Percentiles rank a stretch among this genome's conserved stretches.
These are phyloP conservation scores for Allophyes oxyacanthae DNA, from an alignment of 2,888 invertebrate species.

Conservation along the genomic window DNA sequence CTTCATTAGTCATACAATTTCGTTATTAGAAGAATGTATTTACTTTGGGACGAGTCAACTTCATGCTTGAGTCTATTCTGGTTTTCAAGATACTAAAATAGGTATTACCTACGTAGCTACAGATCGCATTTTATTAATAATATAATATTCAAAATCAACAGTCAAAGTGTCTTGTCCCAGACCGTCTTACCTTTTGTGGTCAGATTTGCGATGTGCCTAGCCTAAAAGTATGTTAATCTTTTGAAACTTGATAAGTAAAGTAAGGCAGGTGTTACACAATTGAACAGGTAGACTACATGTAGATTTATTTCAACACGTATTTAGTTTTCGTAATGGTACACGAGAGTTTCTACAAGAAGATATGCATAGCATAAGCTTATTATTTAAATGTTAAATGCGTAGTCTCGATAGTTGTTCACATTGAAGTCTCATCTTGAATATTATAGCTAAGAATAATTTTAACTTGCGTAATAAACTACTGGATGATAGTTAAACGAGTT, in stretches of 20 bases:
- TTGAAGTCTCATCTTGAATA: slow-evolving; percentile 58
- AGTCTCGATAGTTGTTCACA: slow-evolving; percentile 63
- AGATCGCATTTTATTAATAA: slow-evolving; percentile 55
- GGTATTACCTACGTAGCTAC: slow-evolving; percentile 25
- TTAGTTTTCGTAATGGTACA: slow-evolving; percentile 62
- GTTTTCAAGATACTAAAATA: slow-evolving; percentile 28
- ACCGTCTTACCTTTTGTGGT: slow-evolving; percentile 63
- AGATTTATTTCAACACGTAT: slow-evolving; percentile 58
- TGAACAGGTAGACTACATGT: slow-evolving; percentile 47
- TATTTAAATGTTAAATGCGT: slow-evolving; percentile 63
- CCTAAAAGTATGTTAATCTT: slow-evolving; percentile 72
- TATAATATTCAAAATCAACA: slow-evolving; percentile 51
- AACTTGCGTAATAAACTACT: slow-evolving; percentile 31
- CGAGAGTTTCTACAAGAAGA: slow-evolving; percentile 58
- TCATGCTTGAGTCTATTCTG: background rate
- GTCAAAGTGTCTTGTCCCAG: slow-evolving; percentile 38
- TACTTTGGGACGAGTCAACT: background rate
- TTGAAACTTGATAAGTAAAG: slow-evolving; percentile 53
- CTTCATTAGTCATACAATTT: slow-evolving; percentile 36
- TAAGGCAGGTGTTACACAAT: slow-evolving; percentile 57
- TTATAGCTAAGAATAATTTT: slow-evolving; percentile 7
- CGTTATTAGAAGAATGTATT: slow-evolving; percentile 11
- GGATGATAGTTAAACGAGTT: slow-evolving; percentile 34
- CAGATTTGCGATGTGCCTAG: slow-evolving; percentile 63
- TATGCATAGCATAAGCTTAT: slow-evolving; percentile 58